phyloP scores from a whole-genome alignment of 1,140 invertebrate species.

The Pararge aegeria region DNA sequence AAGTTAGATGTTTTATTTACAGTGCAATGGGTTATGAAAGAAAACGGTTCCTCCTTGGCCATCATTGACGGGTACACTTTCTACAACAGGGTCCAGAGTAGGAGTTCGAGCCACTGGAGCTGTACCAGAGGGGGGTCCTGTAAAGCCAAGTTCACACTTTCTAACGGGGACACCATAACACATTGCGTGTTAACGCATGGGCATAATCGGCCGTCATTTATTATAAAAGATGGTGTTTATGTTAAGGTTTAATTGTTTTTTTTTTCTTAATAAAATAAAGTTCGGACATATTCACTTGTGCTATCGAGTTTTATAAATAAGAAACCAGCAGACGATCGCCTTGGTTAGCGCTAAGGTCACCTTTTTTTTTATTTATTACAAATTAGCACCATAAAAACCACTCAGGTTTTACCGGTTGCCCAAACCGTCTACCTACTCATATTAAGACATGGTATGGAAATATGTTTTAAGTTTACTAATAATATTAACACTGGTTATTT shows the following conservation, averaged over 20 bases:
- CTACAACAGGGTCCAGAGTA: background rate
- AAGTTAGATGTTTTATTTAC: background rate
- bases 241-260: background rate
- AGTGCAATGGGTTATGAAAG: conserved; percentile 10
- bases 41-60: background rate
- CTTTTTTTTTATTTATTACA: too few species aligned
- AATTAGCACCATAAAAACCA: too few species aligned
- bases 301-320: too few species aligned
- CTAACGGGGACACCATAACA: background rate
- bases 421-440: too few species aligned
- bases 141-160: conserved; percentile 9
- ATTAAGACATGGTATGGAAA: too few species aligned
- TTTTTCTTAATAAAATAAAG: too few species aligned
- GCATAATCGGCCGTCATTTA: background rate
- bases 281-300: too few species aligned
- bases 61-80: conserved; percentile 15
- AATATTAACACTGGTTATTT: too few species aligned
- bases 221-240: background rate
- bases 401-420: too few species aligned
- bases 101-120: conserved; percentile 1
- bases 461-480: too few species aligned
- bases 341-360: too few species aligned
- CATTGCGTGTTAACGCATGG: background rate
- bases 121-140: conserved; percentile 3
- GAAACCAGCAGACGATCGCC: too few species aligned